Evolutionary conservation across 2,888 invertebrate species (phyloP).

Genomic region (Pyrgus malvae): DNA sequence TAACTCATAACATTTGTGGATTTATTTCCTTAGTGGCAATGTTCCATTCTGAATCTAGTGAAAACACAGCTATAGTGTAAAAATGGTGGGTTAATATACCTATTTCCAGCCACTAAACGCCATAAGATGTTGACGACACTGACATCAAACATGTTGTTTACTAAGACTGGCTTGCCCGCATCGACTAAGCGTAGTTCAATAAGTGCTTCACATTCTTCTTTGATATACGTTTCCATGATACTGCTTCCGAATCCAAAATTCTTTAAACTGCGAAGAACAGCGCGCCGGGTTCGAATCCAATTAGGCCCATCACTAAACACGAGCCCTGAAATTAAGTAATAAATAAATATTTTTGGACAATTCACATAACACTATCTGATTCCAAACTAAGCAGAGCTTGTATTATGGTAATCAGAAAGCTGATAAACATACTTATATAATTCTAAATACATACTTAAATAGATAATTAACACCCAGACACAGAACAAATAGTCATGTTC

Average conservation of each 20-base stretch:
- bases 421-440: too few relatives aligned
- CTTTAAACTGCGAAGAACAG: slow-evolving; percentile 84
- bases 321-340: slow-evolving; percentile 70
- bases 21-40: too few relatives aligned
- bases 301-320: slow-evolving; percentile 85
- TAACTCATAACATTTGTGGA: too few relatives aligned
- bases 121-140: slow-evolving; percentile 87
- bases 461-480: too few relatives aligned
- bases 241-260: slow-evolving; percentile 84
- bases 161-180: slow-evolving; percentile 61
- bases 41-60: too few relatives aligned
- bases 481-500: too few relatives aligned
- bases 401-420: too few relatives aligned
- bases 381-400: too few relatives aligned
- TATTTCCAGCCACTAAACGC: slow-evolving; percentile 85
- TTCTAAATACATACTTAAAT: too few relatives aligned
- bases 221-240: slow-evolving; percentile 83
- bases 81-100: too few relatives aligned
- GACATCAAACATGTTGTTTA: slow-evolving; percentile 83
- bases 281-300: slow-evolving; percentile 85
- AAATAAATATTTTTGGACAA: not conserved
- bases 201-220: slow-evolving; percentile 82
- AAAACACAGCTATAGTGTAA: too few relatives aligned
- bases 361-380: too few relatives aligned
- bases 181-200: slow-evolving; percentile 66